Conservation (phyloP, 2,888 invertebrate genomes). For the Drosophila yooni region DNA sequence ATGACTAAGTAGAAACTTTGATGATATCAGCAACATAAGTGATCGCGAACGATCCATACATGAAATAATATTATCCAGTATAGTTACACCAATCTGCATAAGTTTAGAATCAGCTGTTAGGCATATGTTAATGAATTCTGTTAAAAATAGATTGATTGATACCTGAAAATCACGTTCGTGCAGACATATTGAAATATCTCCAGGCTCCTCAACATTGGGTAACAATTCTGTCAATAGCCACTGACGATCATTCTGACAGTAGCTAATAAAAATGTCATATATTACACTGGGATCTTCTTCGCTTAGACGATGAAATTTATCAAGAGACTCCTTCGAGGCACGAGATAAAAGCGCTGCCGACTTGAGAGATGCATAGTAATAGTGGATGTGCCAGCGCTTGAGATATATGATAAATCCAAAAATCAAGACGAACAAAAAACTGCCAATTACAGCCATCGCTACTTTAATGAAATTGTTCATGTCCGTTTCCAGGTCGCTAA, state of each 20-base stretch:
- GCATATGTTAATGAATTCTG: neutral
- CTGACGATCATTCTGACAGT: constrained; percentile 88
- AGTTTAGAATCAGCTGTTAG: neutral
- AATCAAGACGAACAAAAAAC: constrained; percentile 54
- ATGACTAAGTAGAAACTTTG: constrained; percentile 88
- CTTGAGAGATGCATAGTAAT: constrained; percentile 87
- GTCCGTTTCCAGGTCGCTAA: constrained; percentile 42
- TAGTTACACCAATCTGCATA: constrained; percentile 87
- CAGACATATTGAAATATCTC: constrained; percentile 88
- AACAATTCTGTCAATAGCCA: constrained; percentile 89
- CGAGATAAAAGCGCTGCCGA: constrained; percentile 87
- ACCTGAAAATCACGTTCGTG: constrained; percentile 90
- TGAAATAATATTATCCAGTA: constrained; percentile 89
- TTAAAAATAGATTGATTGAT: constrained; percentile 48
- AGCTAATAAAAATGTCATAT: constrained; percentile 90
- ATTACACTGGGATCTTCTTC: constrained; percentile 80
- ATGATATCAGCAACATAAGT: constrained; percentile 88
- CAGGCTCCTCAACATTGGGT: constrained; percentile 87
- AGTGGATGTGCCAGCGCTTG: constrained; percentile 87
- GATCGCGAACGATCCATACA: constrained; percentile 89
- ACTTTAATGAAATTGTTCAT: constrained; percentile 59
- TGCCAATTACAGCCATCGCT: constrained; percentile 57
- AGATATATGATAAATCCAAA: constrained; percentile 83
- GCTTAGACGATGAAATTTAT: constrained; percentile 68
- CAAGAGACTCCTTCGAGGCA: constrained; percentile 85